phyloP scores from a whole-genome alignment of 2,797 vertebrate species.

The Spinus pinus region DNA sequence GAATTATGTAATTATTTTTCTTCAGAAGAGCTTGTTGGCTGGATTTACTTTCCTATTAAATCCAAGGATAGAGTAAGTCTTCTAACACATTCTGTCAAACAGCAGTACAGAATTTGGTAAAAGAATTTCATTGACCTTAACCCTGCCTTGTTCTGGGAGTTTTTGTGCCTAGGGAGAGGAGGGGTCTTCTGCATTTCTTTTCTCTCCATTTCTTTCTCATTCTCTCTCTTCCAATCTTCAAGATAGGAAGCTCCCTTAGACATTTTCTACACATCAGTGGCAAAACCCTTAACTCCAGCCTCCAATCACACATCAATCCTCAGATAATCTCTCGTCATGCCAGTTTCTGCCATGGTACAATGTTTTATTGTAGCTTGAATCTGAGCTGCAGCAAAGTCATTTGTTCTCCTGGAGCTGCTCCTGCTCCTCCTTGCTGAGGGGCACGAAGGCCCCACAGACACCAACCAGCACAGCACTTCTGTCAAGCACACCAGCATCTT shows the following conservation, averaged over 20 bases:
- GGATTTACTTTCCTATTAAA: slow-evolving; percentile 6
- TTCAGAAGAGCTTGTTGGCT: background rate
- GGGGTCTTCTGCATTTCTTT: background rate
- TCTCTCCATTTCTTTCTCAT: background rate
- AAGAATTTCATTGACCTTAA: background rate
- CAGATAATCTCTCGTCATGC: background rate
- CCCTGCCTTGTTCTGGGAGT: background rate
- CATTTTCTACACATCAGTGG: background rate
- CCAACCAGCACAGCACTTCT: background rate
- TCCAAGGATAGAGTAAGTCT: background rate
- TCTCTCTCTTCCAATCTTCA: background rate
- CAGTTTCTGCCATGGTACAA: background rate
- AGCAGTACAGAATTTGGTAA: background rate
- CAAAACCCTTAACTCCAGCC: background rate
- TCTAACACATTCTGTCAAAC: background rate
- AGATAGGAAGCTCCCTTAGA: background rate
- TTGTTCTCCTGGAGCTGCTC: background rate
- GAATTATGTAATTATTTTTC: slow-evolving; percentile 35
- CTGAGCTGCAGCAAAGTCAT: background rate
- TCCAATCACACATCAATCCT: background rate
- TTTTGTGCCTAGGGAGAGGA: background rate
- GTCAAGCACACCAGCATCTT: background rate
- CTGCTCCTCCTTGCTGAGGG: background rate
- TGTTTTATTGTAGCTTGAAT: background rate
- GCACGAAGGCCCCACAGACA: background rate